Evolutionary conservation across 2,797 vertebrate genomes (phyloP).

Genomic region (Enteromius treurensis): DNA sequence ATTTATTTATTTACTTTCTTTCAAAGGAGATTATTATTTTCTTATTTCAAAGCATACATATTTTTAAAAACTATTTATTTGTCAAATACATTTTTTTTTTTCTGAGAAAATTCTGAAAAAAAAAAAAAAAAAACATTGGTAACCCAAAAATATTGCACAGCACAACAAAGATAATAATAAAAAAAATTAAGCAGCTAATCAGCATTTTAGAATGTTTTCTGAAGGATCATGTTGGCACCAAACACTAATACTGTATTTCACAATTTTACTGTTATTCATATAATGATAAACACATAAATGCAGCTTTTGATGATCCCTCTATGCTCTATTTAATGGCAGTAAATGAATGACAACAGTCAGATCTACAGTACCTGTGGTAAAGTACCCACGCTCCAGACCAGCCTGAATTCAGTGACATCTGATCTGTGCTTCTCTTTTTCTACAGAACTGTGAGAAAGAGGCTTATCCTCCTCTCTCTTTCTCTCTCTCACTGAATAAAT

Average conservation of each 20-base stretch:
- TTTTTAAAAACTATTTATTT: too few species aligned
- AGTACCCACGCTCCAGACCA: conserved; percentile 17
- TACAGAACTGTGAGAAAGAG: conserved; percentile 50
- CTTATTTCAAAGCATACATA: too few species aligned
- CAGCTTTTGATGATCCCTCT: background rate
- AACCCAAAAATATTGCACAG: too few species aligned
- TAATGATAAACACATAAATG: background rate
- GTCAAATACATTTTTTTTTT: background rate
- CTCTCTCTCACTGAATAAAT: conserved; percentile 29
- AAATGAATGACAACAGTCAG: background rate
- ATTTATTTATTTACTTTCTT: background rate
- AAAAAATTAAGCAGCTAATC: background rate
- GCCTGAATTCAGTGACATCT: conserved; percentile 46
- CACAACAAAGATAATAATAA: too few species aligned
- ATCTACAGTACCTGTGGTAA: background rate
- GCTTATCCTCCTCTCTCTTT: conserved; percentile 47
- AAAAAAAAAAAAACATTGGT: too few species aligned
- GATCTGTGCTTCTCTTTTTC: conserved; percentile 47
- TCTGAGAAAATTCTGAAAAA: too few species aligned
- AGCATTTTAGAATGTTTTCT: background rate
- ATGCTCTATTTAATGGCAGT: background rate
- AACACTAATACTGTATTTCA: background rate
- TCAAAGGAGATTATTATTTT: background rate
- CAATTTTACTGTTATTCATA: background rate
- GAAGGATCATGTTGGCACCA: background rate